phyloP scores from a whole-genome alignment of 2,888 invertebrate species.

The Halictus ligatus region DNA sequence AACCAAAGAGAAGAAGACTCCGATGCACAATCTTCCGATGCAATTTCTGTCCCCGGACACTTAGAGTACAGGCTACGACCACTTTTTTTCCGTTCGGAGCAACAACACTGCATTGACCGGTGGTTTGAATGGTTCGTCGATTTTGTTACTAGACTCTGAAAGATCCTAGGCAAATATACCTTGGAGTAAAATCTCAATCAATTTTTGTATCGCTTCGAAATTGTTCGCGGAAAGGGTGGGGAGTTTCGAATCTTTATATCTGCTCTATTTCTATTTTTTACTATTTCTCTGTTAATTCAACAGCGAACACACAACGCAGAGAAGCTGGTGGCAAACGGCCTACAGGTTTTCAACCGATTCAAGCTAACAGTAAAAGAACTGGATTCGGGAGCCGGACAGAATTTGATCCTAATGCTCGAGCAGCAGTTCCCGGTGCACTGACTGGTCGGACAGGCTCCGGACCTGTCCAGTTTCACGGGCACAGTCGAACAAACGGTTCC shows the following conservation, averaged over 20 bases:
- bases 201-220: not conserved
- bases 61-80: not conserved
- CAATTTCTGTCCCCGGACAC: constrained; percentile 6
- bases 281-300: not conserved
- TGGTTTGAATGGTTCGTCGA: too few species aligned
- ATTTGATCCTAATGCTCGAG: not conserved
- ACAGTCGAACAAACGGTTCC: not conserved
- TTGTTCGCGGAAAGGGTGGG: not conserved
- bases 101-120: not conserved
- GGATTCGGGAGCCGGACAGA: not conserved
- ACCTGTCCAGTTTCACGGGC: not conserved
- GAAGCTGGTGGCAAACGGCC: not conserved
- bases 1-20: not conserved
- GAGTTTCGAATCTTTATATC: not conserved
- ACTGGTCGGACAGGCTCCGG: too few species aligned
- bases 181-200: not conserved
- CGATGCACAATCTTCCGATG: not conserved
- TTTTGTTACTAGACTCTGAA: not conserved
- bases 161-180: not conserved
- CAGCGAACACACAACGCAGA: not conserved
- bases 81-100: not conserved
- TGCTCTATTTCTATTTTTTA: too few species aligned
- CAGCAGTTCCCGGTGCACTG: not conserved
- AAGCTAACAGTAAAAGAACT: not conserved
- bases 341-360: not conserved